Conservation (phyloP, 2,888 invertebrate genomes). For the Lithodes maja region DNA sequence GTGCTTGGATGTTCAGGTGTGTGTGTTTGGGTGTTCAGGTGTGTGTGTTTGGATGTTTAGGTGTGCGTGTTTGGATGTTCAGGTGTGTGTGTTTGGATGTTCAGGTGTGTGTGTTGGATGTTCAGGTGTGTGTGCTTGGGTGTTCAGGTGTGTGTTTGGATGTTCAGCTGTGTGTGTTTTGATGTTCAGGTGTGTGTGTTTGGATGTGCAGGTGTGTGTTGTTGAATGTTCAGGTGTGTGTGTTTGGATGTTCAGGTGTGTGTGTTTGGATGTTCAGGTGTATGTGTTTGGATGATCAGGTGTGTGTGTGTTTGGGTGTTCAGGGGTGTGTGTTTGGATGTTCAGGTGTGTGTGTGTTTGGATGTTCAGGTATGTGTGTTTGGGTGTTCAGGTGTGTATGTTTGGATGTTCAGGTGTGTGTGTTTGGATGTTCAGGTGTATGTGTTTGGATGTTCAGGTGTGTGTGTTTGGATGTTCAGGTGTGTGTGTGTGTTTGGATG, state of each 20-base stretch:
- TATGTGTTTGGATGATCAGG: neutral
- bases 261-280: neutral
- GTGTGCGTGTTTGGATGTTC: too few species aligned
- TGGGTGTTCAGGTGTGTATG: neutral
- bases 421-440: too few species aligned
- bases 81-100: too few species aligned
- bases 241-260: too few species aligned
- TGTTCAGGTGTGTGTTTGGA: neutral
- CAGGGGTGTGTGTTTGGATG: neutral
- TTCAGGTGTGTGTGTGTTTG: neutral
- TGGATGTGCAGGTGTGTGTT: too few species aligned
- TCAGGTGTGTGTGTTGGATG: too few species aligned
- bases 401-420: neutral
- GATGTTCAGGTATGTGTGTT: neutral
- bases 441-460: too few species aligned
- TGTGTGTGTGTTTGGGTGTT: neutral
- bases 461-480: neutral
- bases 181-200: too few species aligned
- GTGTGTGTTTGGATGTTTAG: too few species aligned
- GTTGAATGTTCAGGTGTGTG: neutral
- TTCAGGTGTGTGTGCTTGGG: neutral
- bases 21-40: too few species aligned
- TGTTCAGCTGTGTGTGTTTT: too few species aligned
- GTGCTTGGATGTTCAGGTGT: too few species aligned
- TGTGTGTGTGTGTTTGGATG: neutral